These are phyloP conservation scores for Pammene aurita DNA, from an alignment of 2,888 invertebrate species.

Conservation along the genomic window DNA sequence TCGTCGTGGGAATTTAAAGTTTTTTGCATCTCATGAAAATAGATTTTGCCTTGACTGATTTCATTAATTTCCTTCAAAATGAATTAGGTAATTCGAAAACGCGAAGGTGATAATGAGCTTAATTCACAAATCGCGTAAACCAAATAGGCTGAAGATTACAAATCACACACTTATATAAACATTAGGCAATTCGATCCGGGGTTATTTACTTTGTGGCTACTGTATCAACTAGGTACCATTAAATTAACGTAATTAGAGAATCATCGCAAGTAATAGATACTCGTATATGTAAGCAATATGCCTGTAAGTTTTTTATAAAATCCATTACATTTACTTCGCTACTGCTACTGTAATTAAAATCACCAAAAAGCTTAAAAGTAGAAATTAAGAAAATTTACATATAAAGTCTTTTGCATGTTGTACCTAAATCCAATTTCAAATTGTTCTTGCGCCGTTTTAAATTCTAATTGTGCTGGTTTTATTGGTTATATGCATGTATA, in stretches of 20 bases:
- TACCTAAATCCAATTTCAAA: too few relatives aligned
- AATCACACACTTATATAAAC: slow-evolving; percentile 26
- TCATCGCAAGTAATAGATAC: background rate
- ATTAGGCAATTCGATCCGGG: slow-evolving; percentile 34
- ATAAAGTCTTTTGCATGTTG: too few relatives aligned
- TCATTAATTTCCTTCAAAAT: slow-evolving; percentile 35
- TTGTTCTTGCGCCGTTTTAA: too few relatives aligned
- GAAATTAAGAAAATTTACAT: too few relatives aligned
- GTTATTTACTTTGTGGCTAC: slow-evolving; percentile 3
- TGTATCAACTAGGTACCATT: background rate
- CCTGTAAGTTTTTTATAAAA: too few relatives aligned
- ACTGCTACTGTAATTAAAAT: too few relatives aligned
- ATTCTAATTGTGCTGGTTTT: too few relatives aligned
- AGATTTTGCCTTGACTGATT: slow-evolving; percentile 41
- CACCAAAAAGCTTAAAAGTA: too few relatives aligned
- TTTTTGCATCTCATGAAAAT: slow-evolving; percentile 40
- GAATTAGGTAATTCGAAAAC: slow-evolving; percentile 33
- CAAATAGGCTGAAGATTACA: slow-evolving; percentile 25
- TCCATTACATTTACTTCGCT: too few relatives aligned
- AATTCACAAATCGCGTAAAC: slow-evolving; percentile 26
- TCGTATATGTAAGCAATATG: background rate
- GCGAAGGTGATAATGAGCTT: slow-evolving; percentile 31
- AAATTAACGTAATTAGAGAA: slow-evolving; percentile 11
- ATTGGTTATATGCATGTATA: too few relatives aligned
- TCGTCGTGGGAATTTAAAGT: slow-evolving; percentile 44